Base-by-base conservation (phyloP, 1,140 invertebrate species). In the Nixonia krombeini region DNA sequence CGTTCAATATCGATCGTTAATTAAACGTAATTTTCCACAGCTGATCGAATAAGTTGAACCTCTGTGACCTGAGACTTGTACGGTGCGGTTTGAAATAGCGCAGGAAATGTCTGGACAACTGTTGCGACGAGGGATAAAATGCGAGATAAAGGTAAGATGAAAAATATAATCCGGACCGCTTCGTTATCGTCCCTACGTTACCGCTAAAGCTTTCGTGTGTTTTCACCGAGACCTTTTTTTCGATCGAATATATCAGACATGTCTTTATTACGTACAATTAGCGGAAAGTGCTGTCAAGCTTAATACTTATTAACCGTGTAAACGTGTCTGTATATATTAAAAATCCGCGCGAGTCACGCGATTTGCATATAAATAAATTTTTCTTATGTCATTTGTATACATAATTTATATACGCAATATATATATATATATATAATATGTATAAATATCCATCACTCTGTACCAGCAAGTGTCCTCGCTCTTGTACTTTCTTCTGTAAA, bases 341-440 rank as follows among this genome's bases (percentile, higher is more conserved):
- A 64, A 64, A 40, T 15, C 47, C 13, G 10, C 25, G 16, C 15
- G 16, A 2, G 29, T 6, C 7, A 29, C 44, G 26, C 7, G 16
- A n/a, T n/a, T 16, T 15, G 8, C 46, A 46, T 67, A 67, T 67
- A 67, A 67, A 56, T 61, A 61, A 67, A 50, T 49, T 58, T 53
- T 51, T n/a, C n/a, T n/a, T n/a, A n/a, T 40, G 33, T 15, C 57
- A 42, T 42, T 42, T 42, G 9, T 38, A 17, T 17, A 38, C 33
- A 64, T 56, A 51, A 57, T 51, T 56, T 35, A 50, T 52, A 51
- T 37, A 18, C n/a, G 12, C 45, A 44, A 38, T 47, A 51, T 25
- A 53, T 53, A 25, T 53, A 23, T 42, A 42, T 42, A 66, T 53
- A 23, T 42, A 42, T 42, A 66, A n/a, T n/a, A n/a, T n/a, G n/a